Conservation (phyloP, 2,113 vertebrate genomes). For the Sorex araneus region DNA sequence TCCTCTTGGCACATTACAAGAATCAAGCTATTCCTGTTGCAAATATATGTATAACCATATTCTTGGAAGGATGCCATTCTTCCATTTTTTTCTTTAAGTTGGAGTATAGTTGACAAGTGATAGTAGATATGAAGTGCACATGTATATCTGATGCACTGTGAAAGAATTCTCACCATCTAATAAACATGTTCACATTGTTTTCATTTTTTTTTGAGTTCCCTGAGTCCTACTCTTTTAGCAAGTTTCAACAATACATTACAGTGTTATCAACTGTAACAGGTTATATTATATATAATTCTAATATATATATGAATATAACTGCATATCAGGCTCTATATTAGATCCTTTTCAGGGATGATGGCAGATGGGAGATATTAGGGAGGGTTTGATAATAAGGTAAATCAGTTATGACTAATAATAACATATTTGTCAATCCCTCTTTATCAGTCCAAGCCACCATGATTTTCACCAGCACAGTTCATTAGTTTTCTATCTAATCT, state of each 20-base stretch:
- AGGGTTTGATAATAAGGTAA: background rate
- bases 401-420: background rate
- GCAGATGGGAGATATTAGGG: background rate
- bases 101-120: background rate
- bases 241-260: background rate
- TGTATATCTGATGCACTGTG: background rate
- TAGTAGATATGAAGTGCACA: background rate
- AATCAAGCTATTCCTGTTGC: background rate
- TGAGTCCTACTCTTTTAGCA: background rate
- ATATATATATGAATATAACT: too few species aligned
- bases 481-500: background rate
- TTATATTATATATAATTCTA: too few species aligned
- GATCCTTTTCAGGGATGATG: background rate
- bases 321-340: too few species aligned
- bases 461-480: rapidly evolving
- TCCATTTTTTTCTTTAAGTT: background rate
- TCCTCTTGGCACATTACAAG: background rate
- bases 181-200: background rate
- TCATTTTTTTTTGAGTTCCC: too few species aligned
- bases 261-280: background rate
- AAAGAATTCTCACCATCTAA: background rate
- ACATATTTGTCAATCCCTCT: background rate
- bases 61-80: background rate
- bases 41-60: background rate
- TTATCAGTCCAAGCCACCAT: background rate